Conservation (phyloP, 2,888 invertebrate species). For the Quadroppia sp. region DNA sequence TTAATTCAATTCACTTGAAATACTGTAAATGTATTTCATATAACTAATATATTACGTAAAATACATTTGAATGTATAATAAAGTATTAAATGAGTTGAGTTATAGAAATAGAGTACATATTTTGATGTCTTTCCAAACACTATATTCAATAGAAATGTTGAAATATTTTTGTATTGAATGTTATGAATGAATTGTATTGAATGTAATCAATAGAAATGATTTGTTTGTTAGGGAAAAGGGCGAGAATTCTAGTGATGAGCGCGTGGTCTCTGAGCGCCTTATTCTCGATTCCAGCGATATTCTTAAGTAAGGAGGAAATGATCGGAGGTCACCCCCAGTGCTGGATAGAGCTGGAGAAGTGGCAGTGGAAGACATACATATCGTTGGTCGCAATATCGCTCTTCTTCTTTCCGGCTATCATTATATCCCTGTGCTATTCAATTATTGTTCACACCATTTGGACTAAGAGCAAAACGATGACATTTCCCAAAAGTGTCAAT, state of each 20-base stretch:
- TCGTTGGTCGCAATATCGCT: slow-evolving; percentile 72
- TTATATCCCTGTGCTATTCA: slow-evolving; percentile 83
- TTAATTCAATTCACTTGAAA: too few relatives aligned
- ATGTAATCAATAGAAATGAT: too few relatives aligned
- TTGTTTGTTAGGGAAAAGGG: slow-evolving; percentile 68
- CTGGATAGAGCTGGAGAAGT: slow-evolving; percentile 76
- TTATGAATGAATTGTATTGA: too few relatives aligned
- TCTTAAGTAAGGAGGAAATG: slow-evolving; percentile 72
- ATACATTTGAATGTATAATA: too few relatives aligned
- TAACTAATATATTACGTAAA: too few relatives aligned
- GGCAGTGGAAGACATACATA: slow-evolving; percentile 84
- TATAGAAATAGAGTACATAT: too few relatives aligned
- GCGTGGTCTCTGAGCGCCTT: slow-evolving; percentile 78
- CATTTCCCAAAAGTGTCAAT: slow-evolving; percentile 19
- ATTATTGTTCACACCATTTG: slow-evolving; percentile 88
- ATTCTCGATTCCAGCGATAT: slow-evolving; percentile 71
- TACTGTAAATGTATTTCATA: too few relatives aligned
- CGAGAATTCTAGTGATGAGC: slow-evolving; percentile 68
- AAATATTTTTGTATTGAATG: too few relatives aligned
- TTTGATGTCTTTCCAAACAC: too few relatives aligned
- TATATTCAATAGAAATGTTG: too few relatives aligned
- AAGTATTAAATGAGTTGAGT: too few relatives aligned
- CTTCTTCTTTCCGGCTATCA: slow-evolving; percentile 77
- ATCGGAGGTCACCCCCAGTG: slow-evolving; percentile 75
- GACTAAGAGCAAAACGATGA: slow-evolving; percentile 61